Conservation (phyloP, 2,888 invertebrate genomes). For the Volucella zonaria region DNA sequence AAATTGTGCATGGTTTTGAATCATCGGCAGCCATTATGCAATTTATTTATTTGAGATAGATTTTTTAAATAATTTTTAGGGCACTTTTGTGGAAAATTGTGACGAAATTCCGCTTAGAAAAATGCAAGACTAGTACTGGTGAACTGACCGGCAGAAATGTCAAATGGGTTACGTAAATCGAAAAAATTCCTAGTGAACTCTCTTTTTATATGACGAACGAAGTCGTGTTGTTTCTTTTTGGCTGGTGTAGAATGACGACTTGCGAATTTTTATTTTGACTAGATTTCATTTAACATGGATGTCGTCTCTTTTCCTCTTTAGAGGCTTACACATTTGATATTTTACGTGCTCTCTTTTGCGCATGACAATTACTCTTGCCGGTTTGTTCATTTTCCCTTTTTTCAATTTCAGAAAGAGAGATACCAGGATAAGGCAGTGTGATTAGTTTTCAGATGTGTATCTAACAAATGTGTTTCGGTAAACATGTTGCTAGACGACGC, state of each 20-base stretch:
- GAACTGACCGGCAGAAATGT: conserved; percentile 66
- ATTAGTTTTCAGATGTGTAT: background rate
- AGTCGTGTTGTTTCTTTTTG: conserved; percentile 14
- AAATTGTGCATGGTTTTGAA: conserved; percentile 78
- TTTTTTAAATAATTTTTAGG: background rate
- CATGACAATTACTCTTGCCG: conserved; percentile 45
- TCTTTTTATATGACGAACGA: conserved; percentile 15
- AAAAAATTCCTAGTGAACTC: conserved; percentile 43
- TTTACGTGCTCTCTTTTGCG: conserved; percentile 11
- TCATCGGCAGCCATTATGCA: conserved; percentile 77
- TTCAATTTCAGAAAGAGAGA: background rate
- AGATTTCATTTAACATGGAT: background rate
- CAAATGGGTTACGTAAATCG: conserved; percentile 67
- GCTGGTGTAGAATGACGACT: background rate
- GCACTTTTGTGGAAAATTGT: background rate
- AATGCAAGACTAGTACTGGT: conserved; percentile 33
- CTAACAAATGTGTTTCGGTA: background rate
- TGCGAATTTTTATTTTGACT: conserved; percentile 1
- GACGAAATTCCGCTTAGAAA: conserved; percentile 48
- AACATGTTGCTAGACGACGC: conserved; percentile 6
- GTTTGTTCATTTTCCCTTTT: conserved; percentile 36
- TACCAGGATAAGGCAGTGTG: background rate
- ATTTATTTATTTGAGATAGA: conserved; percentile 20
- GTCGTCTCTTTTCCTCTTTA: conserved; percentile 1
- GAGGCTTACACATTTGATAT: background rate